A percentile compares a stretch with the other conserved stretches of the same genome.
Evolutionary conservation across 2,888 invertebrate genomes (phyloP).

Genomic region (Prionchulus punctatus): DNA sequence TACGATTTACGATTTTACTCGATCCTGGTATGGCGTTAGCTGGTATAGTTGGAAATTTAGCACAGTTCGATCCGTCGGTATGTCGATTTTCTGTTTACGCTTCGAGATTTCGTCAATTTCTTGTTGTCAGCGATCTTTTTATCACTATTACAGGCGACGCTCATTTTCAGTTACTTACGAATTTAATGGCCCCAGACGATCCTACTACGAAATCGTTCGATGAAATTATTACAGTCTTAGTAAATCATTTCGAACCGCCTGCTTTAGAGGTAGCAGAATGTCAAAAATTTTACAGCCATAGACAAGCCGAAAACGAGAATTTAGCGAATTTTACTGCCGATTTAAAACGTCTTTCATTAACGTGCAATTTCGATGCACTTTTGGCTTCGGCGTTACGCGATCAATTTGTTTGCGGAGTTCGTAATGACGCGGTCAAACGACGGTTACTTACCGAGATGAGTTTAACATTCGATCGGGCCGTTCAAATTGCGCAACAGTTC

Average conservation of each 20-base stretch:
- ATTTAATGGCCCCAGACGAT: background rate
- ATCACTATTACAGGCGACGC: too few species aligned
- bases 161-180: too few species aligned
- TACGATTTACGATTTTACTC: too few species aligned
- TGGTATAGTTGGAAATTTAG: too few species aligned
- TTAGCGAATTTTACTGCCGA: background rate
- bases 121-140: too few species aligned
- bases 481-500: background rate
- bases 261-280: background rate
- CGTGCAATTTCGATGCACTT: background rate
- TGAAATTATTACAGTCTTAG: background rate
- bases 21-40: too few species aligned
- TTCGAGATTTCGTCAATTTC: too few species aligned
- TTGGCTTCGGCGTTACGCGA: background rate
- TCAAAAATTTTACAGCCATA: background rate
- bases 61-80: too few species aligned
- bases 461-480: background rate
- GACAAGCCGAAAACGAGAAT: background rate
- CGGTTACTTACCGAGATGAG: background rate
- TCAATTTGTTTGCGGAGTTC: background rate
- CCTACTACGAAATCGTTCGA: background rate
- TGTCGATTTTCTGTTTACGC: too few species aligned
- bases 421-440: background rate
- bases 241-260: background rate
- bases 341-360: background rate